Conservation (phyloP, 2,797 vertebrate species). For the Mus minutoides region DNA sequence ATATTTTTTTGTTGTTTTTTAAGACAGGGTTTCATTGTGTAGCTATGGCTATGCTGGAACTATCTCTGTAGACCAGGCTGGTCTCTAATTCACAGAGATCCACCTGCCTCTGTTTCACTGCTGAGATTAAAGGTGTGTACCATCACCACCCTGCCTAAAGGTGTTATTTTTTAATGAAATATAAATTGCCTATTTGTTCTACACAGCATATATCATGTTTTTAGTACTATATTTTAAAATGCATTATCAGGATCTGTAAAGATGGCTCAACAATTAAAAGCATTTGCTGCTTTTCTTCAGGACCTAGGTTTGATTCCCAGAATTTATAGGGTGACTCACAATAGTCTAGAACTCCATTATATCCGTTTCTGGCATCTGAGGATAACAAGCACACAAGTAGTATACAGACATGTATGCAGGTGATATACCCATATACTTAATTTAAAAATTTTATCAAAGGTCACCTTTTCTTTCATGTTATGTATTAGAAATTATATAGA, state of each 20-base stretch:
- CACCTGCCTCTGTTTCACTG: too few relatives aligned
- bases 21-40: not conserved
- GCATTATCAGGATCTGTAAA: not conserved
- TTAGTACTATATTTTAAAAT: not conserved
- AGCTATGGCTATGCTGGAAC: not conserved
- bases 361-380: not conserved
- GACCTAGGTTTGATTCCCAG: not conserved
- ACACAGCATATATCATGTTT: not conserved
- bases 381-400: not conserved
- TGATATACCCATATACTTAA: not conserved
- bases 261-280: not conserved
- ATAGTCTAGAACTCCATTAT: not conserved
- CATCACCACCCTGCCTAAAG: not conserved
- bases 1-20: not conserved
- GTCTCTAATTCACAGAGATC: too few relatives aligned
- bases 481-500: not conserved
- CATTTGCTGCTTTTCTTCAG: not conserved
- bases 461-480: not conserved
- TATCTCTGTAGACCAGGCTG: too few relatives aligned
- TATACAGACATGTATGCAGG: not conserved
- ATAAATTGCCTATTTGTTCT: not conserved
- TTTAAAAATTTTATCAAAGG: too few relatives aligned
- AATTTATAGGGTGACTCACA: not conserved
- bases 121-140: too few relatives aligned
- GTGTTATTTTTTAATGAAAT: too few relatives aligned